These are phyloP conservation scores for Alethe diademata DNA, from an alignment of 2,113 vertebrate genomes.

Conservation along the genomic window DNA sequence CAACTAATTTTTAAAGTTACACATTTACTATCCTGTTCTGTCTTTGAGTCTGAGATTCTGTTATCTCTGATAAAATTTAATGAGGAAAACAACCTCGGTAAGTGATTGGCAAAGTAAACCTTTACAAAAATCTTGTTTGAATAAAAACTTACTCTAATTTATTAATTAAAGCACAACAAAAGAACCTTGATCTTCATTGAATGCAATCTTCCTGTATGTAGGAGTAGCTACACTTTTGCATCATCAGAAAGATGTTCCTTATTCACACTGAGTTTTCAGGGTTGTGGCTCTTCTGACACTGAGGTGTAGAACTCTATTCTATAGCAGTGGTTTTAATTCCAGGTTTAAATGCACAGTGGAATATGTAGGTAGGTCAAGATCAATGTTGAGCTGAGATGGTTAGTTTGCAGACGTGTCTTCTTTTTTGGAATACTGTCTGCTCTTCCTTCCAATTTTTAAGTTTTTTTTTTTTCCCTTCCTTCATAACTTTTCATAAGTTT, in stretches of 20 bases:
- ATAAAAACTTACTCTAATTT: not conserved
- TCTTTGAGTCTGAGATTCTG: not conserved
- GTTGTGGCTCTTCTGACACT: not conserved
- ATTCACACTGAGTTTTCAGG: not conserved
- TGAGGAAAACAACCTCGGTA: not conserved
- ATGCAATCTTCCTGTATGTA: not conserved
- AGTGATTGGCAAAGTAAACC: not conserved
- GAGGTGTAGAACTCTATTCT: not conserved
- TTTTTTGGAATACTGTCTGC: not conserved
- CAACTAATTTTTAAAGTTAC: constrained; percentile 40
- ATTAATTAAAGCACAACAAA: not conserved
- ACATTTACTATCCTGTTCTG: constrained; percentile 42
- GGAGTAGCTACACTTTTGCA: not conserved
- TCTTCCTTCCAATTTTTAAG: not conserved
- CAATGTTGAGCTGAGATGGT: not conserved
- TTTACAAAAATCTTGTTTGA: not conserved
- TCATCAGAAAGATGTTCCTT: not conserved
- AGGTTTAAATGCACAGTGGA: not conserved
- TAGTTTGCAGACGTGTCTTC: not conserved
- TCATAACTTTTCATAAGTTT: not conserved
- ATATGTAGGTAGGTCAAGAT: not conserved
- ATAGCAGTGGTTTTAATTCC: not conserved
- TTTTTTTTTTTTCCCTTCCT: not conserved
- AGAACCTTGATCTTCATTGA: accelerated
- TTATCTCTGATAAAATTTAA: constrained; percentile 20